These are phyloP conservation scores for Oegoconia quadripuncta DNA, from an alignment of 2,888 invertebrate species.

Conservation along the genomic window DNA sequence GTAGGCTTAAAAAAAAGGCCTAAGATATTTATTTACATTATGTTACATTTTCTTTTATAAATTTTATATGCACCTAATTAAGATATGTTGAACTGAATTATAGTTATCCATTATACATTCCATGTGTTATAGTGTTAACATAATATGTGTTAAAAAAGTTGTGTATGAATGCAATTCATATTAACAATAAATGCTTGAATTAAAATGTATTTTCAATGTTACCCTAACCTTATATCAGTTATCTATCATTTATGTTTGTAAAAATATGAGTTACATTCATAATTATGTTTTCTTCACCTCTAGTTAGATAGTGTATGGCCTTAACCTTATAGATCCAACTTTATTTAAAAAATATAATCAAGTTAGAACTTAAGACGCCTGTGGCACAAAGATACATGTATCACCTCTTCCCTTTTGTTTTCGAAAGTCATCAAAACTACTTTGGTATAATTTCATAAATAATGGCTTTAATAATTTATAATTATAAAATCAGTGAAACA, in stretches of 20 bases:
- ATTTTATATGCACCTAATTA: constrained; percentile 5
- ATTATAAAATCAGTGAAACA: no score
- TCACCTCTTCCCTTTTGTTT: neutral
- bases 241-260: constrained; percentile 33
- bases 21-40: no score
- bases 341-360: no score
- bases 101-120: constrained; percentile 6
- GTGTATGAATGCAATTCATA: constrained; percentile 76
- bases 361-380: neutral
- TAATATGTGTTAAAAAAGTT: constrained; percentile 10
- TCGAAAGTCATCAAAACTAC: neutral
- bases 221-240: constrained; percentile 23
- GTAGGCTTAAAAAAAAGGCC: no score
- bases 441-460: no score
- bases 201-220: constrained; percentile 50
- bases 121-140: constrained; percentile 8
- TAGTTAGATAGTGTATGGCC: constrained; percentile 12
- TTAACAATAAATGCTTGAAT: constrained; percentile 66
- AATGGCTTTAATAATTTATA: no score
- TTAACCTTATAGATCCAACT: neutral
- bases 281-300: constrained; percentile 31
- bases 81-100: neutral
- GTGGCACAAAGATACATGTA: neutral
- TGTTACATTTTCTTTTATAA: no score
- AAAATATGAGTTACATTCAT: constrained; percentile 77